Conservation (phyloP, 2,888 invertebrate genomes). For the Macrophya annulata region DNA sequence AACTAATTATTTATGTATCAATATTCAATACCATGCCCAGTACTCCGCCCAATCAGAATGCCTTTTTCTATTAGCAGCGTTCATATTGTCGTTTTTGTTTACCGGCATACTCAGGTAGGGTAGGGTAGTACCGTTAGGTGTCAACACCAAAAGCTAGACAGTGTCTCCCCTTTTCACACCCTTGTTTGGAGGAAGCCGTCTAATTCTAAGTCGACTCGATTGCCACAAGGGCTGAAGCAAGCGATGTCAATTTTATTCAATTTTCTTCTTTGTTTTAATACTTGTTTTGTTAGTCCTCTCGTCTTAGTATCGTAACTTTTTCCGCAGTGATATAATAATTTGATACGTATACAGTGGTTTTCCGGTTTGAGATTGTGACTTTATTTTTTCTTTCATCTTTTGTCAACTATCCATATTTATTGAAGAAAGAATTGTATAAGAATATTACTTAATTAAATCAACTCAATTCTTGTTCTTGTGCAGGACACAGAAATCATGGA, state of each 20-base stretch:
- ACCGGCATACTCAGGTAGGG: slow-evolving; percentile 18
- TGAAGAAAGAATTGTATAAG: background rate
- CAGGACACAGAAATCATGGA: background rate
- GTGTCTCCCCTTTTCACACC: slow-evolving; percentile 15
- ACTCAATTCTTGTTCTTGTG: background rate
- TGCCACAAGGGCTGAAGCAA: background rate
- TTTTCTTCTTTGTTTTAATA: background rate
- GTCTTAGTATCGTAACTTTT: background rate
- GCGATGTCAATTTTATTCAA: background rate
- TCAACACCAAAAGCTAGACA: slow-evolving; percentile 3
- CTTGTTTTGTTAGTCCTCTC: background rate
- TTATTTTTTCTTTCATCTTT: background rate
- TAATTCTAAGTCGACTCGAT: slow-evolving; percentile 10
- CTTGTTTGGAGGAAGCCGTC: slow-evolving; percentile 30
- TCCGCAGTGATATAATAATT: background rate
- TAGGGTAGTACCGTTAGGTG: slow-evolving; percentile 57
- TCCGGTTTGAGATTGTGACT: background rate
- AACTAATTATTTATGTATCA: background rate
- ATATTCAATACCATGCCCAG: slow-evolving; percentile 64
- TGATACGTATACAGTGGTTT: background rate
- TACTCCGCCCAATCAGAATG: slow-evolving; percentile 61
- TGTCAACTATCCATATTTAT: background rate
- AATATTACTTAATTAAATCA: background rate
- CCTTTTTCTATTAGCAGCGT: slow-evolving; percentile 58
- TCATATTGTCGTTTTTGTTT: slow-evolving; percentile 31